phyloP scores from a whole-genome alignment of 1,140 invertebrate genomes.

The Polypedilum pembai region DNA sequence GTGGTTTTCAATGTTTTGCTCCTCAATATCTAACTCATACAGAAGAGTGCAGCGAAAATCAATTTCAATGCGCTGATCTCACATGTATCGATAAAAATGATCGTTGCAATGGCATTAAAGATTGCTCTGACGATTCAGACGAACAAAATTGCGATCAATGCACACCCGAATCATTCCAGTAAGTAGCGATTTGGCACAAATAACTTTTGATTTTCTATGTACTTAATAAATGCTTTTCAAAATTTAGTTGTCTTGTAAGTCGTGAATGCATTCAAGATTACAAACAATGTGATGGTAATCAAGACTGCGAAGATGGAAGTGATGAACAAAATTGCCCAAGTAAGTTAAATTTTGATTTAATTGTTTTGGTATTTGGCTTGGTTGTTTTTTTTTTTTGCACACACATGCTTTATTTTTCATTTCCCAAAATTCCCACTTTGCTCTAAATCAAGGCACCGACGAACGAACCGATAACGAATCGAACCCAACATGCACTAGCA shows the following conservation, averaged over 20 bases:
- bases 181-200: neutral
- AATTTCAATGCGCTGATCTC: conserved; percentile 58
- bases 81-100: conserved; percentile 55
- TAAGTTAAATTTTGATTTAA: conserved; percentile 42
- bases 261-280: conserved; percentile 38
- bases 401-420: neutral
- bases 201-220: neutral
- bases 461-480: too few species aligned
- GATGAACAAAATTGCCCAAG: conserved; percentile 52
- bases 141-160: conserved; percentile 52
- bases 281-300: conserved; percentile 49
- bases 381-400: neutral
- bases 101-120: conserved; percentile 55
- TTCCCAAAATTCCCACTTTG: neutral
- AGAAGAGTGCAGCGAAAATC: conserved; percentile 31
- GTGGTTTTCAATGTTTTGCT: neutral
- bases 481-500: conserved; percentile 41
- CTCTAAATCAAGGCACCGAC: neutral
- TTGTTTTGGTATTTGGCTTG: neutral
- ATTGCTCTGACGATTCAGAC: conserved; percentile 60
- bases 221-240: neutral
- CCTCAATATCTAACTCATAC: neutral
- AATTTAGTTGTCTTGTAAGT: conserved; percentile 36
- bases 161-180: neutral
- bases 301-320: conserved; percentile 54